phyloP scores from a whole-genome alignment of 2,888 invertebrate species.

The Monoplex corrugatus region DNA sequence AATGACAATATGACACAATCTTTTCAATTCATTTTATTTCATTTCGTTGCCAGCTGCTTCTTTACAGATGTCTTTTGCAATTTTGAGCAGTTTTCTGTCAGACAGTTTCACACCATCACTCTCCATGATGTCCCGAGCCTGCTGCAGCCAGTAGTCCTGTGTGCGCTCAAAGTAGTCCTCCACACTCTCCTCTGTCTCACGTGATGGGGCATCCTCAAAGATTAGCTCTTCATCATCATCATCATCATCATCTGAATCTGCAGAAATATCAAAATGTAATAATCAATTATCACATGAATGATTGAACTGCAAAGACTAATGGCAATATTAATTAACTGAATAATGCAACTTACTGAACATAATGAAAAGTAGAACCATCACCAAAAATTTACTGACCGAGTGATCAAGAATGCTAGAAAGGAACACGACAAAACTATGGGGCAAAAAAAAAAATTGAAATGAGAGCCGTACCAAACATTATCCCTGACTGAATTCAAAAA shows the following conservation, averaged over 20 bases:
- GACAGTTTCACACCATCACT: conserved; percentile 71
- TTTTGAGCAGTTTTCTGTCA: conserved; percentile 72
- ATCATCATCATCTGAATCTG: conserved; percentile 38
- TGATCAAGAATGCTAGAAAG: too few relatives aligned
- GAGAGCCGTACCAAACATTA: too few relatives aligned
- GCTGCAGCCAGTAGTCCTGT: conserved; percentile 75
- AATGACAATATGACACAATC: not conserved
- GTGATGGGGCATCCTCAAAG: conserved; percentile 75
- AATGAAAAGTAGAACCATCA: too few relatives aligned
- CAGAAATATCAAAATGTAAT: not conserved
- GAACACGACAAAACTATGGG: too few relatives aligned
- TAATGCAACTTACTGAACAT: too few relatives aligned
- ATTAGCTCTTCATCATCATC: conserved; percentile 72
- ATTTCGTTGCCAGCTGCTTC: conserved; percentile 53
- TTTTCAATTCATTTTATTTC: not conserved
- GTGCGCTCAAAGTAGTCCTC: conserved; percentile 76
- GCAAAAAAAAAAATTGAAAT: too few relatives aligned
- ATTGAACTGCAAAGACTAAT: not conserved
- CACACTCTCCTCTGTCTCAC: conserved; percentile 67
- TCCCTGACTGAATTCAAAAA: too few relatives aligned
- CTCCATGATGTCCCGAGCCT: conserved; percentile 73
- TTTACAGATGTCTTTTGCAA: conserved; percentile 77
- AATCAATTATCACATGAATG: too few relatives aligned
- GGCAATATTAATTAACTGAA: not conserved
- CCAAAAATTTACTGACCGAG: too few relatives aligned